phyloP scores from a whole-genome alignment of 2,113 vertebrate genomes.

The Tretioscincus oriximinensis region DNA sequence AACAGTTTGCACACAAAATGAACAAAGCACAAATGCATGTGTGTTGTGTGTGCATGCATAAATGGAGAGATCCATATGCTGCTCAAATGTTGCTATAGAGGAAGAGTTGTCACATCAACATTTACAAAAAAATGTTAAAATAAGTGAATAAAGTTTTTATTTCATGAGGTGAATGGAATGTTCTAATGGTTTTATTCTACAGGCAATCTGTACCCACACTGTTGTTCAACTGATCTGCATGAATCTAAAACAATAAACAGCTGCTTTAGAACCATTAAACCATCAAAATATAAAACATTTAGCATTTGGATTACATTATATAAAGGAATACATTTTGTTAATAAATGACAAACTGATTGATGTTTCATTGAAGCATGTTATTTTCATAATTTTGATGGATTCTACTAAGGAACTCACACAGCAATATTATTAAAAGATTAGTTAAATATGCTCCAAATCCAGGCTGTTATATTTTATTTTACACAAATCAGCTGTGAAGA shows the following conservation, averaged over 20 bases:
- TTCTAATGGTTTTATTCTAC: slow-evolving; percentile 47
- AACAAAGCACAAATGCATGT: too few species aligned
- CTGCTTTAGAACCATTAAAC: slow-evolving; percentile 53
- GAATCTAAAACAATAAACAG: slow-evolving; percentile 56
- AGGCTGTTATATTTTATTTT: neutral
- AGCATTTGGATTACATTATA: slow-evolving; percentile 42
- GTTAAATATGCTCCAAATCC: too few species aligned
- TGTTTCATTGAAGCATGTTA: slow-evolving; percentile 47
- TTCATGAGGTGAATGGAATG: slow-evolving; percentile 16
- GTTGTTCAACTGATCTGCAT: slow-evolving; percentile 36
- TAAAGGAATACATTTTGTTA: slow-evolving; percentile 7
- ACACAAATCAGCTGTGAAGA: neutral
- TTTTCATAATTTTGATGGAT: neutral
- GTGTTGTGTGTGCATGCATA: fast-evolving
- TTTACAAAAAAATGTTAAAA: slow-evolving; percentile 43
- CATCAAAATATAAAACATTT: slow-evolving; percentile 55
- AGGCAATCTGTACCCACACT: slow-evolving; percentile 45
- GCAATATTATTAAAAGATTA: neutral
- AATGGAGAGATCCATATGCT: fast-evolving
- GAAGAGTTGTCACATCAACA: slow-evolving; percentile 34
- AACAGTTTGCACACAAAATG: too few species aligned
- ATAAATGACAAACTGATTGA: neutral
- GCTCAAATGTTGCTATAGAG: neutral
- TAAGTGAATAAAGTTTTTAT: slow-evolving; percentile 35
- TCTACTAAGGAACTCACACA: neutral